These are phyloP conservation scores for Muscicapa striata DNA, from an alignment of 2,797 vertebrate species.

Conservation along the genomic window DNA sequence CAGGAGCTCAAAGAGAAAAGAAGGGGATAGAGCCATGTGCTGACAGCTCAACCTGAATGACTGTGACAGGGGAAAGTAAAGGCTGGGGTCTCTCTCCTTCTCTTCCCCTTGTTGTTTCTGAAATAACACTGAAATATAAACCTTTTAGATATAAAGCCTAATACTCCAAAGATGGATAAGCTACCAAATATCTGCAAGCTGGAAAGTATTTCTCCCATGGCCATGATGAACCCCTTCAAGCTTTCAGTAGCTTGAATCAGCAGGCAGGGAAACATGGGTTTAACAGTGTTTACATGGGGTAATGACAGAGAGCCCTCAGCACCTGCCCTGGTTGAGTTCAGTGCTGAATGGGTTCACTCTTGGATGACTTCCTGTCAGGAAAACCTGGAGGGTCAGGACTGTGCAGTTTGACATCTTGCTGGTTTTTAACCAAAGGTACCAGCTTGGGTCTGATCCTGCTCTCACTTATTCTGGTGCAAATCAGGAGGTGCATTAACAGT, in stretches of 20 bases:
- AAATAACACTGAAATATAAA: constrained; percentile 67
- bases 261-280: not conserved
- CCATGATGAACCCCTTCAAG: not conserved
- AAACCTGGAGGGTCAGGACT: not conserved
- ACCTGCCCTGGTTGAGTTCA: not conserved
- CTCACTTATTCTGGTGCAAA: constrained; percentile 7
- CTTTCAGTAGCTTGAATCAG: not conserved
- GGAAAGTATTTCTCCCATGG: constrained; percentile 10
- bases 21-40: not conserved
- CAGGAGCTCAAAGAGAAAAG: not conserved
- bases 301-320: not conserved
- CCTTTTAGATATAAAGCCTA: constrained; percentile 8
- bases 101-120: not conserved
- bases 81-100: constrained; percentile 1
- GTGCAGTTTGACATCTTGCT: not conserved
- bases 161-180: constrained; percentile 45
- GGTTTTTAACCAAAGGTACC: not conserved
- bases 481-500: not conserved
- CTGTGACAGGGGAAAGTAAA: constrained; percentile 18
- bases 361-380: not conserved
- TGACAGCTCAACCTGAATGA: not conserved
- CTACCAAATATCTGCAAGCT: constrained; percentile 40
- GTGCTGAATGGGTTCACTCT: not conserved
- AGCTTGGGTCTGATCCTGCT: not conserved
- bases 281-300: constrained; percentile 3